Percentiles rank a stretch among this genome's conserved stretches.
Evolutionary conservation across 2,888 invertebrate genomes (phyloP).

Genomic region (Andrena praecox): DNA sequence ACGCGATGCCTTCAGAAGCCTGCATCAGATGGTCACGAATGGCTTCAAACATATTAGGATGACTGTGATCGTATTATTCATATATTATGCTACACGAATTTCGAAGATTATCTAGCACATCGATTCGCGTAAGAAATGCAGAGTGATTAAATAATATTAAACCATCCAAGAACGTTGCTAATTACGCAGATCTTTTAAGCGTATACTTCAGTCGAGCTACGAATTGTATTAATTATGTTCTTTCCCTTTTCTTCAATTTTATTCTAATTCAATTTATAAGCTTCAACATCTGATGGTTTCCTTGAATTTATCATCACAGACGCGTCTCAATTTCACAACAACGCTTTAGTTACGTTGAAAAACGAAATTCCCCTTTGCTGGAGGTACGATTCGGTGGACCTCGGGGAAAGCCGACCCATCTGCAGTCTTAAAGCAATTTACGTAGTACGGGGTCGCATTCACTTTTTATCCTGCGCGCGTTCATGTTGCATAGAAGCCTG

Average conservation of each 20-base stretch:
- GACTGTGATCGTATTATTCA: too few relatives aligned
- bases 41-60: too few relatives aligned
- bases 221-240: slow-evolving; percentile 5
- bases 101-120: too few relatives aligned
- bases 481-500: slow-evolving; percentile 7
- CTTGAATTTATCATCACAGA: too few relatives aligned
- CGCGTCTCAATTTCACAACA: background rate
- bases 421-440: slow-evolving; percentile 36
- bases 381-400: background rate
- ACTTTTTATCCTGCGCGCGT: slow-evolving; percentile 9
- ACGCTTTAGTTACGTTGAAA: background rate
- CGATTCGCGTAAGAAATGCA: too few relatives aligned
- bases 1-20: background rate
- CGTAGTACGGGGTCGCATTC: slow-evolving; percentile 21
- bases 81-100: too few relatives aligned
- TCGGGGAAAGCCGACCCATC: slow-evolving; percentile 11
- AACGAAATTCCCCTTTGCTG: background rate
- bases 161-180: too few relatives aligned
- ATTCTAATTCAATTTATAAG: too few relatives aligned
- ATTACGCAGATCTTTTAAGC: too few relatives aligned
- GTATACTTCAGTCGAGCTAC: background rate
- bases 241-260: background rate
- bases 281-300: too few relatives aligned
- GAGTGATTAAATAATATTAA: too few relatives aligned
- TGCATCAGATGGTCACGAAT: background rate